A percentile compares a stretch with the other conserved stretches of the same genome.
These are phyloP conservation scores for Podotricha telesiphe DNA, from an alignment of 2,888 invertebrate genomes.

Conservation along the genomic window DNA sequence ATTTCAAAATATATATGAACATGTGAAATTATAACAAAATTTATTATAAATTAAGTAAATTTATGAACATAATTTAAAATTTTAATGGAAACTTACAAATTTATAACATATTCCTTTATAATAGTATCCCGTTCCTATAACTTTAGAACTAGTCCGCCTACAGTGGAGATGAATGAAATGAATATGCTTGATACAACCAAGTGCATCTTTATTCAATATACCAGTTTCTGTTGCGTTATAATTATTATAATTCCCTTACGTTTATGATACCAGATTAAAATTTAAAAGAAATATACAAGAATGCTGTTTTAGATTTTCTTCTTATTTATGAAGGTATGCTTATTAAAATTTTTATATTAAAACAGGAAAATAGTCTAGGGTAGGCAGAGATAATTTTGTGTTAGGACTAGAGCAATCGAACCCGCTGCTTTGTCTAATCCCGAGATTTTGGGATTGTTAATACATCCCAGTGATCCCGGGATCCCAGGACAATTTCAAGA, in stretches of 20 bases:
- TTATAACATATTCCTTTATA: constrained; percentile 13
- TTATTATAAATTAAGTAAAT: not conserved
- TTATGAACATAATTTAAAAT: not conserved
- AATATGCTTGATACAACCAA: constrained; percentile 22
- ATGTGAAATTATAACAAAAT: too few relatives aligned
- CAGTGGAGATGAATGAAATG: constrained; percentile 32
- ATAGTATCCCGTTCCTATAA: constrained; percentile 7
- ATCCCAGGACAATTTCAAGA: too few relatives aligned
- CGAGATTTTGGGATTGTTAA: too few relatives aligned
- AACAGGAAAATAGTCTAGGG: not conserved
- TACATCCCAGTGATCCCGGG: too few relatives aligned
- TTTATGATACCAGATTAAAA: constrained; percentile 16
- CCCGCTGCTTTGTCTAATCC: too few relatives aligned
- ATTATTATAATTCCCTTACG: constrained; percentile 23
- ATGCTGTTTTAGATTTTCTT: not conserved
- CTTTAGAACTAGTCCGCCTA: constrained; percentile 36
- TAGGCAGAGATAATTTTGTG: too few relatives aligned
- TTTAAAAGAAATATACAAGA: constrained; percentile 1
- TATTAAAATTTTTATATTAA: not conserved
- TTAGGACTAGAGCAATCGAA: too few relatives aligned
- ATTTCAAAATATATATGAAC: not conserved
- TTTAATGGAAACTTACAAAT: not conserved
- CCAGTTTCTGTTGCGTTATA: constrained; percentile 24
- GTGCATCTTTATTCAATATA: constrained; percentile 23
- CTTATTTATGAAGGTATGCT: not conserved